A percentile compares a stretch with the other conserved stretches of the same genome.
Evolutionary conservation across 2,113 vertebrate genomes (phyloP).

Genomic region (Pantherophis guttatus): DNA sequence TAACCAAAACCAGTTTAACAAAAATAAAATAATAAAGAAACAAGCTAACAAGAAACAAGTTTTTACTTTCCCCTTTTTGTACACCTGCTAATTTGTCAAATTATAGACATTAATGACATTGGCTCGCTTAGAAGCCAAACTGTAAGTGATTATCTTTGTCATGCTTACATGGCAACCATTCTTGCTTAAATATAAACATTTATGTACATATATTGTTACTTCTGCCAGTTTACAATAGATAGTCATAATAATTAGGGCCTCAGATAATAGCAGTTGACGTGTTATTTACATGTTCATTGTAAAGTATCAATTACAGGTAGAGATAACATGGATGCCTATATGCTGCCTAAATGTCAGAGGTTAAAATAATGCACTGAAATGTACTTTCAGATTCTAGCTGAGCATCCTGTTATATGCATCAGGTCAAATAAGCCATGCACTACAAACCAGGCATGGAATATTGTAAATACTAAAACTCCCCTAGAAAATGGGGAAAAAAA

Average conservation of each 20-base stretch:
- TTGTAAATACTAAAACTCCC: neutral
- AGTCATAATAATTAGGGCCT: neutral
- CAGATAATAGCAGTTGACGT: neutral
- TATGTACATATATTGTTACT: neutral
- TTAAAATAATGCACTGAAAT: neutral
- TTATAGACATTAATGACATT: neutral
- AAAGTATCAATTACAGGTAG: neutral
- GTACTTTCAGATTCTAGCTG: neutral
- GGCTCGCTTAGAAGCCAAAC: neutral
- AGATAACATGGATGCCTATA: neutral
- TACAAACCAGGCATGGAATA: neutral
- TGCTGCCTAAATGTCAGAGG: neutral
- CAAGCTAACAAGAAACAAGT: too few species aligned
- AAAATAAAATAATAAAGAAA: neutral
- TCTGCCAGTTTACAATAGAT: neutral
- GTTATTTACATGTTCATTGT: neutral
- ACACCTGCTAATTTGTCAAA: neutral
- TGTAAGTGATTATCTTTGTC: neutral
- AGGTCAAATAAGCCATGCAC: neutral
- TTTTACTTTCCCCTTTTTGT: neutral
- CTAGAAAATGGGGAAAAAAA: neutral
- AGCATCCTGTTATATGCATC: neutral
- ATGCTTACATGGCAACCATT: neutral
- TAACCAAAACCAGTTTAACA: neutral
- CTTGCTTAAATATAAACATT: neutral